phyloP scores from a whole-genome alignment of 2,888 invertebrate genomes.

The Laspeyria flexula region DNA sequence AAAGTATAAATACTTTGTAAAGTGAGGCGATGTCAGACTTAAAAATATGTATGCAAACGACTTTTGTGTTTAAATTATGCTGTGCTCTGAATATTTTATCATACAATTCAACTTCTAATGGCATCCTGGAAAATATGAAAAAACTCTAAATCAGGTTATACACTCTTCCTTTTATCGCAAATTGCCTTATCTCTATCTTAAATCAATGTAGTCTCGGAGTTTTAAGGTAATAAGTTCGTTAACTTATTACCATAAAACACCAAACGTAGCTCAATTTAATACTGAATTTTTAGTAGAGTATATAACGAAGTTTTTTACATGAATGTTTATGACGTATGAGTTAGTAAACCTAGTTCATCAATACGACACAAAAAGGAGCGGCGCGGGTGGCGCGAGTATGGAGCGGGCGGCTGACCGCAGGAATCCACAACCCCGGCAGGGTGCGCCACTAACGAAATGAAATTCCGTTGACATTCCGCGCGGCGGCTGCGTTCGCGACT shows the following conservation, averaged over 20 bases:
- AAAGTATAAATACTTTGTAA: no score
- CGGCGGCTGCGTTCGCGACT: slow-evolving; percentile 55
- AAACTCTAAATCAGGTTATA: slow-evolving; percentile 60
- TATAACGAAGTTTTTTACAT: slow-evolving; percentile 13
- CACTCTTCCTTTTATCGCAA: slow-evolving; percentile 60
- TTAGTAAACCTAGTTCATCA: slow-evolving; percentile 18
- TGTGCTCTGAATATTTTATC: slow-evolving; percentile 60
- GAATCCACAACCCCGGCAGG: slow-evolving; percentile 66
- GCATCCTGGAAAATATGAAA: slow-evolving; percentile 61
- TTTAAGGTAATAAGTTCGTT: slow-evolving; percentile 40
- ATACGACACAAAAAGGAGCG: slow-evolving; percentile 29
- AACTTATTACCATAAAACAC: no score
- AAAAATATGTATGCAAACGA: slow-evolving; percentile 10
- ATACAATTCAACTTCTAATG: slow-evolving; percentile 55
- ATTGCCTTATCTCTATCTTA: slow-evolving; percentile 57
- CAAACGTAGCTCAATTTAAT: slow-evolving; percentile 19
- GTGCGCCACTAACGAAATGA: slow-evolving; percentile 78
- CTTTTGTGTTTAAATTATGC: slow-evolving; percentile 45
- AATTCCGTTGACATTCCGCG: slow-evolving; percentile 76
- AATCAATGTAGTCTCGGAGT: slow-evolving; percentile 42
- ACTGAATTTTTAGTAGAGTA: not conserved
- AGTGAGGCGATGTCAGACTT: slow-evolving; percentile 7
- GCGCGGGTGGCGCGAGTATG: slow-evolving; percentile 20
- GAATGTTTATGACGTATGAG: slow-evolving; percentile 13
- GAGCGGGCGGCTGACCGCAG: slow-evolving; percentile 56